Conservation (phyloP, 2,113 vertebrate species). For the Balaeniceps rex region DNA sequence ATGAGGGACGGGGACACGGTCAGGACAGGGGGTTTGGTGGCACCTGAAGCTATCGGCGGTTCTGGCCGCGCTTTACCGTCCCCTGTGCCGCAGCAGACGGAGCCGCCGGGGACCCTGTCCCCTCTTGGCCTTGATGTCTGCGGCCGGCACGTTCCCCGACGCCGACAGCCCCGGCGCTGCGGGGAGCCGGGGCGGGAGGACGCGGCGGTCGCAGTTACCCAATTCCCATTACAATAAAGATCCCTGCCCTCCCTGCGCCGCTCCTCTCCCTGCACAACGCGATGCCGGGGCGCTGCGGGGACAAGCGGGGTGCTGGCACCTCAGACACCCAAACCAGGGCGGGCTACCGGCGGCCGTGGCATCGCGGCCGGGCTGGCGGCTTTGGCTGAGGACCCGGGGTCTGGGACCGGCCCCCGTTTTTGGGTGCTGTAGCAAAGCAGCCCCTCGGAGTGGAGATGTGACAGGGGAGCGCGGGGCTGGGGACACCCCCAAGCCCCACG, state of each 20-base stretch:
- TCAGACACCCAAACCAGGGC: background rate
- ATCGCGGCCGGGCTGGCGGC: fast-evolving
- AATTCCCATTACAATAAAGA: background rate
- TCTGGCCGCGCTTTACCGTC: background rate
- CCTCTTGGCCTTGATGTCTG: background rate
- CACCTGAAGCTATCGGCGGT: background rate
- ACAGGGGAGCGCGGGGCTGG: background rate
- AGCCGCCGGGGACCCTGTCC: background rate
- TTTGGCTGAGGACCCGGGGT: background rate
- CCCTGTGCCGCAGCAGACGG: fast-evolving
- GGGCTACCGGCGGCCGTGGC: fast-evolving
- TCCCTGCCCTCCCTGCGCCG: background rate
- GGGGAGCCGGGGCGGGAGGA: background rate
- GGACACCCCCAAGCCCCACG: background rate
- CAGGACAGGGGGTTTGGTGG: background rate
- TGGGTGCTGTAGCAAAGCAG: background rate
- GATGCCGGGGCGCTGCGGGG: background rate
- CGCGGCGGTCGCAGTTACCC: fast-evolving
- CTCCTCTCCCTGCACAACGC: fast-evolving
- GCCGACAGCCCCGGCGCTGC: background rate
- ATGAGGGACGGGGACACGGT: fast-evolving
- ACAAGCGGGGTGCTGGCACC: background rate
- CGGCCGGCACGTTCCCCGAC: background rate
- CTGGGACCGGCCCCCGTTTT: background rate
- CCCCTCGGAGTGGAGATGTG: background rate